Conservation (phyloP, 2,113 vertebrate genomes). For the Perca schrenkii region DNA sequence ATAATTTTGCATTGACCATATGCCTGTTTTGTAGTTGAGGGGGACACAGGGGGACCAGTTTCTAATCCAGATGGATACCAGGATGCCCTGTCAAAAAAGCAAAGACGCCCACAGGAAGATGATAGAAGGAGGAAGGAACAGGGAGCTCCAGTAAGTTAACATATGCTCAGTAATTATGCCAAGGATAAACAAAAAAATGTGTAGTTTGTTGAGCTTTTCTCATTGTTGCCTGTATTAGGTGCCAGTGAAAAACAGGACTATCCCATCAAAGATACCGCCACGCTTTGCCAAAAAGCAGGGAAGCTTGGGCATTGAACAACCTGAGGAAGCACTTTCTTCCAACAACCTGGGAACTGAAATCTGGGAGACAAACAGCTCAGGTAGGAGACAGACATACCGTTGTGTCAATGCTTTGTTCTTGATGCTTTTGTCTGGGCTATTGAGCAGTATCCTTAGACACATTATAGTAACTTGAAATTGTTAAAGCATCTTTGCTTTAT, state of each 20-base stretch:
- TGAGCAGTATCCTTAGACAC: neutral
- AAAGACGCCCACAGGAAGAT: constrained; percentile 94
- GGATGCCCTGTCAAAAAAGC: constrained; percentile 94
- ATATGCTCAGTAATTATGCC: neutral
- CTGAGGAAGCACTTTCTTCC: constrained; percentile 88
- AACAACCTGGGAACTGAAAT: constrained; percentile 96
- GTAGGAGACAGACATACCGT: constrained; percentile 70
- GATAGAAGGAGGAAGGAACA: constrained; percentile 96
- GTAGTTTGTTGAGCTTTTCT: neutral
- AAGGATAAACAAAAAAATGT: neutral
- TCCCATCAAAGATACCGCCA: constrained; percentile 95
- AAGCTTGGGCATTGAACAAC: constrained; percentile 90
- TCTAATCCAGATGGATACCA: constrained; percentile 89
- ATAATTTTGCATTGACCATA: constrained; percentile 12
- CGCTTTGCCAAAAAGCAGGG: constrained; percentile 98
- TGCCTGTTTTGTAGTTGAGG: constrained; percentile 81
- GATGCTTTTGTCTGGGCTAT: neutral
- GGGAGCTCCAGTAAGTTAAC: constrained; percentile 83
- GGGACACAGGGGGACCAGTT: constrained; percentile 81
- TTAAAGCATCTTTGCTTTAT: constrained; percentile 3
- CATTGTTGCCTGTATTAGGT: constrained; percentile 77
- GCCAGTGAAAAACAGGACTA: constrained; percentile 88
- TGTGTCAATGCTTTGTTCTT: constrained; percentile 1
- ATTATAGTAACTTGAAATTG: neutral
- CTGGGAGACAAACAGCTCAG: constrained; percentile 95